These are phyloP conservation scores for Petromus typicus DNA, from an alignment of 2,113 vertebrate species.

Conservation along the genomic window DNA sequence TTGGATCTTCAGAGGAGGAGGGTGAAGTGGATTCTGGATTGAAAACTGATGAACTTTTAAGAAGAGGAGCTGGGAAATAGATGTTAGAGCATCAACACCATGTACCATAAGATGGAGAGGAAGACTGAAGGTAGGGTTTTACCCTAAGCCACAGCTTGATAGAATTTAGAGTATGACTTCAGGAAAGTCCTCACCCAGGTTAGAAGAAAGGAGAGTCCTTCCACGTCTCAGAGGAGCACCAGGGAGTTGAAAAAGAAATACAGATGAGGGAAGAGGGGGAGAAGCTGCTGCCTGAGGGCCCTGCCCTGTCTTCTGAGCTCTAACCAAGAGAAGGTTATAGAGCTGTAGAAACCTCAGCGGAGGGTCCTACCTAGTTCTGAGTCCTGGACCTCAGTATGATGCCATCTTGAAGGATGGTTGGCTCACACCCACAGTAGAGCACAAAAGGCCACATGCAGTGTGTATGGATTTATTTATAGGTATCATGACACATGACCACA, in stretches of 20 bases:
- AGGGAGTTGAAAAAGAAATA: background rate
- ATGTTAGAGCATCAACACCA: background rate
- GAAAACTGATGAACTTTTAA: background rate
- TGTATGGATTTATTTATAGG: background rate
- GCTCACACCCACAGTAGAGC: background rate
- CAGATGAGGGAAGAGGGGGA: background rate
- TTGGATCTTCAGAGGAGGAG: background rate
- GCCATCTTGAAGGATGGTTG: background rate
- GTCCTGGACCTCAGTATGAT: background rate
- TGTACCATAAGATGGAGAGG: background rate
- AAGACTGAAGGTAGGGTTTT: background rate
- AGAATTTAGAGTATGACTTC: background rate
- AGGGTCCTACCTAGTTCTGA: background rate
- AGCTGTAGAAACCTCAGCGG: background rate
- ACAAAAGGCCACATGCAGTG: background rate
- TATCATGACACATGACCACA: background rate
- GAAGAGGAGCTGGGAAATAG: background rate
- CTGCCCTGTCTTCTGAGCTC: background rate
- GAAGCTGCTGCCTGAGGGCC: background rate
- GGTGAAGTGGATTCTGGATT: background rate
- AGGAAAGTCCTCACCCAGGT: background rate
- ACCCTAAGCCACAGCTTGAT: background rate
- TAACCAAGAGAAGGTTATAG: background rate
- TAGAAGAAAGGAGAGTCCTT: background rate
- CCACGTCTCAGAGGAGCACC: background rate